phyloP scores from a whole-genome alignment of 2,797 vertebrate genomes.

The Tenualosa ilisha region DNA sequence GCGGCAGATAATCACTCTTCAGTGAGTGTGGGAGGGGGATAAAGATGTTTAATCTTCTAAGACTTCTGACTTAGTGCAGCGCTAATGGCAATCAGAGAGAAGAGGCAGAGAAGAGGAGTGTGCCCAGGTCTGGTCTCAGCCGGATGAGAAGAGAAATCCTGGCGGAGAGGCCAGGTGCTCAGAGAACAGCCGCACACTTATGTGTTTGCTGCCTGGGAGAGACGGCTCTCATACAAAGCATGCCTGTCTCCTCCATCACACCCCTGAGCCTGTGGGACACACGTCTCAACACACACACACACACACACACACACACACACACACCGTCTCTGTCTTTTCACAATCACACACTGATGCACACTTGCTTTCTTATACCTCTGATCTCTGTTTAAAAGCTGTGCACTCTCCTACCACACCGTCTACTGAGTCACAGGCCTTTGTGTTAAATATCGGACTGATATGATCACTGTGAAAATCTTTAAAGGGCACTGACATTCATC shows the following conservation, averaged over 20 bases:
- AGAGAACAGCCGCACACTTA: background rate
- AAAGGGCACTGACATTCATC: constrained; percentile 28
- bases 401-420: background rate
- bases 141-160: background rate
- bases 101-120: background rate
- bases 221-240: background rate
- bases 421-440: constrained; percentile 3
- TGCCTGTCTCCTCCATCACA: constrained; percentile 26
- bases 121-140: background rate
- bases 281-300: background rate
- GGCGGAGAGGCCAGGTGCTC: background rate
- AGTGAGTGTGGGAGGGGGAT: constrained; percentile 44
- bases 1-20: constrained; percentile 54
- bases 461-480: constrained; percentile 18
- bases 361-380: background rate
- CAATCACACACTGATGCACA: background rate
- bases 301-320: background rate
- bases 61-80: constrained; percentile 49
- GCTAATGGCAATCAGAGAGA: constrained; percentile 45
- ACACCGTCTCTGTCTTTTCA: background rate
- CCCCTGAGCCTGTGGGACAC: constrained; percentile 2
- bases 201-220: background rate
- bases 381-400: background rate
- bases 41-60: constrained; percentile 57
- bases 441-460: background rate